These are phyloP conservation scores for Xanthorhoe spadicearia DNA, from an alignment of 2,888 invertebrate genomes.

Conservation along the genomic window DNA sequence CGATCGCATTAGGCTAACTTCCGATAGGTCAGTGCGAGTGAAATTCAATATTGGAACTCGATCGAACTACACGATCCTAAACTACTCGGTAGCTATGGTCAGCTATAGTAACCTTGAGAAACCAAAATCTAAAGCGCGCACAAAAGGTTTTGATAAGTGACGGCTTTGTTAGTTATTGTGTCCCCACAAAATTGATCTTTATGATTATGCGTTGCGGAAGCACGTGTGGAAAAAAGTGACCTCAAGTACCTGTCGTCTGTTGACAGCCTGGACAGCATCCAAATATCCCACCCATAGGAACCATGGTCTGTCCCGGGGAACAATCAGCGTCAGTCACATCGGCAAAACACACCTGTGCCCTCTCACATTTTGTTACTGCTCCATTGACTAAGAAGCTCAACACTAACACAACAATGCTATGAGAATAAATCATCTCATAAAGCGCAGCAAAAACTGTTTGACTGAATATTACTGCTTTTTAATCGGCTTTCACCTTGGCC, in stretches of 20 bases:
- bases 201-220: too few species aligned
- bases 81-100: neutral
- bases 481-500: conserved; percentile 40
- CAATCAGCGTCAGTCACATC: conserved; percentile 66
- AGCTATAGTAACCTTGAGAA: neutral
- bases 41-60: conserved; percentile 45
- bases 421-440: conserved; percentile 34
- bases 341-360: conserved; percentile 68
- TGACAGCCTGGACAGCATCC: conserved; percentile 79
- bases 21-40: conserved; percentile 50
- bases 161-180: too few species aligned
- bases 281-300: conserved; percentile 58
- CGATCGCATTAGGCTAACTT: conserved; percentile 51
- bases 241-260: conserved; percentile 43
- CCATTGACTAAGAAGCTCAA: conserved; percentile 40
- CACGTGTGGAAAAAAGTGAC: neutral
- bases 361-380: conserved; percentile 58
- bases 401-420: conserved; percentile 39
- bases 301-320: conserved; percentile 51
- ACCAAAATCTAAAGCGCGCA: too few species aligned
- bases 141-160: too few species aligned
- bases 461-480: conserved; percentile 19
- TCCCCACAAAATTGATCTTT: too few species aligned
- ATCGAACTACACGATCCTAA: conserved; percentile 5
- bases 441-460: conserved; percentile 23